Percentiles rank a stretch among this genome's conserved stretches.
Evolutionary conservation across 2,888 invertebrate species (phyloP).

Genomic region (Luperina testacea): DNA sequence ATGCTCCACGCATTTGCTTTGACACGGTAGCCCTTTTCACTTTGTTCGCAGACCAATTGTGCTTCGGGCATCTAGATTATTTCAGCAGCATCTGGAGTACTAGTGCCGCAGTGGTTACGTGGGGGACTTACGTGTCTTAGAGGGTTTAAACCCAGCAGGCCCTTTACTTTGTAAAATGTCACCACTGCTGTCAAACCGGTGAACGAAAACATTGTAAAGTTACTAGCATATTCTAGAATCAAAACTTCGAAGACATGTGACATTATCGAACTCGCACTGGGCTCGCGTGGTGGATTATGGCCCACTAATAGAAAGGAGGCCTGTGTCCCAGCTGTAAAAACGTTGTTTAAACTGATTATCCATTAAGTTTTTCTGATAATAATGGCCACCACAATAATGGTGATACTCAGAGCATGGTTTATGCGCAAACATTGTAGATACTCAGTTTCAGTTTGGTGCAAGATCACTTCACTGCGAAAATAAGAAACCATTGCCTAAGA

Average conservation of each 20-base stretch:
- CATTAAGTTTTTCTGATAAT: not conserved
- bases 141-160: not conserved
- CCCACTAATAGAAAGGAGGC: not conserved
- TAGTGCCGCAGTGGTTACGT: not conserved
- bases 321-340: not conserved
- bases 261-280: too few species aligned
- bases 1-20: not conserved
- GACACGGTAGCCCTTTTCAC: not conserved
- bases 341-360: not conserved
- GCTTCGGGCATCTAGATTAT: not conserved
- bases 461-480: slow-evolving; percentile 5
- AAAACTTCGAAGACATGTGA: not conserved
- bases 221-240: not conserved
- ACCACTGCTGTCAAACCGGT: not conserved
- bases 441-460: not conserved
- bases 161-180: not conserved
- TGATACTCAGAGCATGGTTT: too few species aligned
- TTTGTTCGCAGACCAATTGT: not conserved
- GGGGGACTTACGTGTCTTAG: not conserved
- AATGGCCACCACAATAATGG: not conserved
- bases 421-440: not conserved
- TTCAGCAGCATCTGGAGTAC: not conserved
- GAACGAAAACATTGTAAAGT: not conserved
- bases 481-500: slow-evolving; percentile 9
- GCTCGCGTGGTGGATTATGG: too few species aligned